A percentile compares a stretch with the other conserved stretches of the same genome.
Evolutionary conservation across 2,113 vertebrate genomes (phyloP).

Genomic region (Holacanthus passer): DNA sequence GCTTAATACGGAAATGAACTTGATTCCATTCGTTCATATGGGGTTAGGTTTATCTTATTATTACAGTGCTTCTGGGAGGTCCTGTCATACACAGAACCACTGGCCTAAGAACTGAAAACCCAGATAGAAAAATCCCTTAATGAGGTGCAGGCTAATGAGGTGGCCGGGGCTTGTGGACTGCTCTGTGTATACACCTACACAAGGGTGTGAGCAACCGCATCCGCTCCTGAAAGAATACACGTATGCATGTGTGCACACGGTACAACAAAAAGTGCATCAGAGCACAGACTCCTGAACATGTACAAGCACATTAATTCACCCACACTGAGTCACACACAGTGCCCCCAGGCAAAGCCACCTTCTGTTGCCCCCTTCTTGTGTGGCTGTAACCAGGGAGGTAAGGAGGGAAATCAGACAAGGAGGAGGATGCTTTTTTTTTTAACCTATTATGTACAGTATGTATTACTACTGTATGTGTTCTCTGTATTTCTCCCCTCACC

Average conservation of each 20-base stretch:
- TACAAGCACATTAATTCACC: slow-evolving; percentile 13
- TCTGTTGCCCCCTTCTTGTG: slow-evolving; percentile 18
- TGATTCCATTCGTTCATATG: slow-evolving; percentile 40
- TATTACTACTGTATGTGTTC: slow-evolving; percentile 4
- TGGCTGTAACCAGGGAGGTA: slow-evolving; percentile 23
- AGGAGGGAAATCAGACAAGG: slow-evolving; percentile 26
- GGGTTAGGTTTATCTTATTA: slow-evolving; percentile 54
- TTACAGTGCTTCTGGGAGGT: slow-evolving; percentile 38
- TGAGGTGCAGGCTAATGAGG: slow-evolving; percentile 65
- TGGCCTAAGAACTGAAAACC: slow-evolving; percentile 39
- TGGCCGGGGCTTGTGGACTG: slow-evolving; percentile 9
- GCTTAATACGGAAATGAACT: slow-evolving; percentile 47
- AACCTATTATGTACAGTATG: background rate
- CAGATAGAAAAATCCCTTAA: slow-evolving; percentile 47
- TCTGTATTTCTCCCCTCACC: slow-evolving; percentile 7
- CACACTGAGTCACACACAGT: background rate
- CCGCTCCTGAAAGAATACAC: background rate
- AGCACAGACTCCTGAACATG: background rate
- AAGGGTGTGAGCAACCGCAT: slow-evolving; percentile 2
- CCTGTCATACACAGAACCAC: slow-evolving; percentile 35
- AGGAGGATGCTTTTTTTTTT: background rate
- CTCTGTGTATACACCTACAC: slow-evolving; percentile 31
- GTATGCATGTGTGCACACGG: background rate
- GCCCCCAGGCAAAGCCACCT: slow-evolving; percentile 30
- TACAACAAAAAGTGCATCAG: background rate